Conservation (phyloP, 2,113 vertebrate genomes). For the Megalops atlanticus region DNA sequence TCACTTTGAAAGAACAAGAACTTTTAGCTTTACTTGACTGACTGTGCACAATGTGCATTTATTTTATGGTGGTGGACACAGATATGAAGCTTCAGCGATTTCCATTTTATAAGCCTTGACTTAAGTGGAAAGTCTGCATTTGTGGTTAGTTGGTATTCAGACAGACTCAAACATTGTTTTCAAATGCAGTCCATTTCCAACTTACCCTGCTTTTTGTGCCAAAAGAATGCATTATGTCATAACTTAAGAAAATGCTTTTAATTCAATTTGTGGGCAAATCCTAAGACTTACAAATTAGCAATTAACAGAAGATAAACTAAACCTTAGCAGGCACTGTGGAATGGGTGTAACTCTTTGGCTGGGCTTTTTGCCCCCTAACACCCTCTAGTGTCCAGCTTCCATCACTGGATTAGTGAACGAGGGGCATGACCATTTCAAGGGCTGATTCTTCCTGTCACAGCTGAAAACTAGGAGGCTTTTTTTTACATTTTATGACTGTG, state of each 20-base stretch:
- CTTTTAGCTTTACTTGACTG: not conserved
- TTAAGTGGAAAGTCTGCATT: slow-evolving; percentile 6
- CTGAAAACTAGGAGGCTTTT: not conserved
- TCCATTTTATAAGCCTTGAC: slow-evolving; percentile 10
- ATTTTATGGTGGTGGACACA: slow-evolving; percentile 16
- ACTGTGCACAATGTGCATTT: not conserved
- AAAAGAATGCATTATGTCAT: too few species aligned
- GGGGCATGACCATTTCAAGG: not conserved
- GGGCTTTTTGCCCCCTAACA: not conserved
- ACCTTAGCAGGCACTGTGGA: too few species aligned
- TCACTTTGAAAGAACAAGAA: not conserved
- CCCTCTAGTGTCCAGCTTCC: not conserved
- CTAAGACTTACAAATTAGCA: too few species aligned
- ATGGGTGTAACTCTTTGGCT: too few species aligned
- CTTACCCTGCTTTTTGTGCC: not conserved
- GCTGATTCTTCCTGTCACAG: not conserved
- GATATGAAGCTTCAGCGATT: not conserved
- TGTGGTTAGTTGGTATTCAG: slow-evolving; percentile 16
- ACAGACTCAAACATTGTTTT: not conserved
- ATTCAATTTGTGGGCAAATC: too few species aligned
- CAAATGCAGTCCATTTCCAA: not conserved
- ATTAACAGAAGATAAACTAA: too few species aligned
- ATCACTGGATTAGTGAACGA: not conserved
- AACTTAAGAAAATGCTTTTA: too few species aligned
- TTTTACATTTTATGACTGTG: slow-evolving; percentile 30